A percentile compares a stretch with the other conserved stretches of the same genome.
These are phyloP conservation scores for Ornithorhynchus anatinus DNA, from an alignment of 2,113 vertebrate genomes.

Conservation along the genomic window DNA sequence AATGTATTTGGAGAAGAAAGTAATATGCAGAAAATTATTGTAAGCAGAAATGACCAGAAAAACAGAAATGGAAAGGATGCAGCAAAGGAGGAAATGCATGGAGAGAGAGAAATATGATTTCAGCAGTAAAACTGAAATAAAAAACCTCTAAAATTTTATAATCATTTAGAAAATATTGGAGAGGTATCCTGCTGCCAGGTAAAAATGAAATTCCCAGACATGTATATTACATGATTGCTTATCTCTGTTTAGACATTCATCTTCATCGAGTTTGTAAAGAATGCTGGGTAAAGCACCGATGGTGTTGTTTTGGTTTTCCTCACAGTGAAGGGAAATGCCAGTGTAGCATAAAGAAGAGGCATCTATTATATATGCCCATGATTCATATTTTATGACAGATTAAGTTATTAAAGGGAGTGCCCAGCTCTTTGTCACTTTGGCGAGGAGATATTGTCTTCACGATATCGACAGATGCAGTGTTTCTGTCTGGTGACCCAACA, in stretches of 20 bases:
- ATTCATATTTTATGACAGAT: conserved; percentile 5
- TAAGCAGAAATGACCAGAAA: not conserved
- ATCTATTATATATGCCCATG: not conserved
- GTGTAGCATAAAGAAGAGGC: not conserved
- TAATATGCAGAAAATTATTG: no score
- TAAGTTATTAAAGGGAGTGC: no score
- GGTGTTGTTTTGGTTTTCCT: conserved; percentile 4
- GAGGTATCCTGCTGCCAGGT: not conserved
- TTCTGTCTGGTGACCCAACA: no score
- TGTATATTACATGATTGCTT: not conserved
- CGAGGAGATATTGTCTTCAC: no score
- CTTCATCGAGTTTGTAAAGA: conserved; percentile 11
- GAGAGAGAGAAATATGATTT: conserved; percentile 2
- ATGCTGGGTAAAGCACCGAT: not conserved
- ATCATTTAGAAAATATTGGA: conserved; percentile 11
- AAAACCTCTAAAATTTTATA: not conserved
- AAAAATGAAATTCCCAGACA: not conserved
- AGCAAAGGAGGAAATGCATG: conserved; percentile 10
- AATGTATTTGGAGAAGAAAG: no score
- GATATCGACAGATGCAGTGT: no score
- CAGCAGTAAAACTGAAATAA: no score
- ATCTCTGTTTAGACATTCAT: not conserved
- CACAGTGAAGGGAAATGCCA: not conserved
- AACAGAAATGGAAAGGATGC: not conserved
- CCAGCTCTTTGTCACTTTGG: no score